Evolutionary conservation across 2,113 vertebrate species (phyloP), one percentile per base, ranked within the genome.

Genomic region (Psephotus haematonotus): DNA sequence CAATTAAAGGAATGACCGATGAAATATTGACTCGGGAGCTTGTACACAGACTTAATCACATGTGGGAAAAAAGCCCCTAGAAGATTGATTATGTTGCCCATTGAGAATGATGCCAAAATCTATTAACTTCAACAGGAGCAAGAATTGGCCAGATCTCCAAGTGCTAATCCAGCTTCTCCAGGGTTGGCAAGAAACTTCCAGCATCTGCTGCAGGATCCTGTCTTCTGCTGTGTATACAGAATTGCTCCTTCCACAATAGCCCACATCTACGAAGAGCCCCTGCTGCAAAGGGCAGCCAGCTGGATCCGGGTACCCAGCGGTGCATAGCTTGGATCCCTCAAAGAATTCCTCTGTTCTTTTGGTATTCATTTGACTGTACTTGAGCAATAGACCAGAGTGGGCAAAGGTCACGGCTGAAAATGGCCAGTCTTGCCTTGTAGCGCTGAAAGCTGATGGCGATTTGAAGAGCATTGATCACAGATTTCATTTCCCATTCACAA

Each of bases 1-100:
- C 86, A 82, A 62, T 97, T 95, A 79, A 90, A 95, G 83, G 82
- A 95, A 65, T 6, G 67, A 25, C 62, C 1, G 1, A 16, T 76
- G 70, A 89, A 89, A 95, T 64, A 62, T 69, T 41, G 92, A 39
- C 47, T 76, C 62, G 49, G 90, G 83, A 92, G 86, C 88, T 79
- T 49, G 72, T 52, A 23, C 41, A 29, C 44, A 53, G 18, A 35
- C 49, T 85, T 96, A 79, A 96, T 79, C 72, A 68, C 80, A 16
- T 24, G 47, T 84, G 88, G 88, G 77, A 92, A 67, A 93, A 83
- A 28, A 11, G 22, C 43, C 78, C 62, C 50, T 5, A 3, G 62
- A 85, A 76, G 59, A 59, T 4, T 64, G 83, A 82, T 69, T 53
- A 28, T 49, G 60, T 77, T 94, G 86, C 57, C 74, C 75, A 50